Base-by-base conservation (phyloP, 2,797 vertebrate genomes). In the Gouania willdenowi region DNA sequence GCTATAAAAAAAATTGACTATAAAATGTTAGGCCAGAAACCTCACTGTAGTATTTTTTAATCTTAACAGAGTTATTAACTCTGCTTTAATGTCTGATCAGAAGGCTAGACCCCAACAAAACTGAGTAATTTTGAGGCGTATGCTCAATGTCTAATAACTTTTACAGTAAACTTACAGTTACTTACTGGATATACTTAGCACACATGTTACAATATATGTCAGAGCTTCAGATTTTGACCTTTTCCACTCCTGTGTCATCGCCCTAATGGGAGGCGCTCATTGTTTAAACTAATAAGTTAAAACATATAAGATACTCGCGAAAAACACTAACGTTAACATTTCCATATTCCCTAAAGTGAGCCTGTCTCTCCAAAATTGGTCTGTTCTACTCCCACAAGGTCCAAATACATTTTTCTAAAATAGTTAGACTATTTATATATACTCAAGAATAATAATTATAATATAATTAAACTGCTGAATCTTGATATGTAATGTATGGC, bases 191-290 rank as follows among this genome's bases (percentile, higher is more conserved):
- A n/a, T n/a, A n/a, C n/a, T n/a, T n/a, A n/a, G n/a, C n/a, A n/a
- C n/a, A n/a, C n/a, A n/a, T n/a, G n/a, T n/a, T n/a, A n/a, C n/a
- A n/a, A n/a, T n/a, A n/a, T n/a, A n/a, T n/a, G n/a, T n/a, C n/a
- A n/a, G n/a, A n/a, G n/a, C n/a, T n/a, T n/a, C n/a, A 59, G 30
- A 29, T 19, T 59, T 81, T 80, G 69, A 79, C 72, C 76, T 66
- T 60, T 42, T 52, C 43, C 40, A 46, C 47, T 49, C 26, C 41
- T 5, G 12, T 30, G 45, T 46, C 58, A 49, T 44, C 66, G 71
- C 59, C 62, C 47, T 41, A 57, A 34, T 70, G 43, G 42, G 30
- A 32, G 10, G 5, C 10, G 39, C 10, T 28, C 59, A 66, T 69
- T 75, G 47, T 49, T 66, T 65, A 62, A 57, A 60, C 57, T 78